Base-by-base conservation (phyloP, 2,797 vertebrate genomes). In the Brachymystax lenok region DNA sequence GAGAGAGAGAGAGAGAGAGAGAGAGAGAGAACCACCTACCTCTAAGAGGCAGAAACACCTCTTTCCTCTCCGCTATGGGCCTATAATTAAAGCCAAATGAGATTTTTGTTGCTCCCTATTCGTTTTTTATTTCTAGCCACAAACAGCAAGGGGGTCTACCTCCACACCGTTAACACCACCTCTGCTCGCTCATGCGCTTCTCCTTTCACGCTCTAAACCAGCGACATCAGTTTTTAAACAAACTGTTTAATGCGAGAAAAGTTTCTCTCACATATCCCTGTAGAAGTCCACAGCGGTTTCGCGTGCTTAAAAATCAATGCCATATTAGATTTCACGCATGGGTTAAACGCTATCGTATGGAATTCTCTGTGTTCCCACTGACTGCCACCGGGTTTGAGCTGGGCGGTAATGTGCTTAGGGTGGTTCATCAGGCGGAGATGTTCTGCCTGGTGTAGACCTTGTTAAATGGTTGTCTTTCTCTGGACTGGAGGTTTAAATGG, bases 81-180 rank as follows among this genome's bases (percentile, higher is more conserved):
- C 64, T 77, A 46, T 82, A 86, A 87, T 86, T 84, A 83, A 86
- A 83, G 46, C 82, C 82, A 83, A 88, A 87, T 82, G 80, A 86
- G 77, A 79, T 71, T 83, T 89, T 83, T 83, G 82, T 83, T 78
- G 69, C 74, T 83, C 69, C 74, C 78, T 72, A 80, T 83, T 87
- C 71, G 80, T 35, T 86, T 86, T 89, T 87, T 87, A 88, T 82
- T 82, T 81, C 69, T 76, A 69, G 68, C 77, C 75, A 80, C 79
- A 82, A 87, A 82, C 33, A 59, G 63, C 75, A 33, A 78, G 67
- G 74, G 59, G 75, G 61, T 74, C 30, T 35, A 10, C 21, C 19
- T 27, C 72, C 27, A 27, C 13, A 21, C 69, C 46, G 8, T 78
- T 73, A 79, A 77, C 63, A 64, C 19, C 7, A 0, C 24, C 12